Evolutionary conservation across 2,113 vertebrate species (phyloP), one percentile per base, ranked within the genome.

Genomic region (Dicerorhinus sumatrensis): DNA sequence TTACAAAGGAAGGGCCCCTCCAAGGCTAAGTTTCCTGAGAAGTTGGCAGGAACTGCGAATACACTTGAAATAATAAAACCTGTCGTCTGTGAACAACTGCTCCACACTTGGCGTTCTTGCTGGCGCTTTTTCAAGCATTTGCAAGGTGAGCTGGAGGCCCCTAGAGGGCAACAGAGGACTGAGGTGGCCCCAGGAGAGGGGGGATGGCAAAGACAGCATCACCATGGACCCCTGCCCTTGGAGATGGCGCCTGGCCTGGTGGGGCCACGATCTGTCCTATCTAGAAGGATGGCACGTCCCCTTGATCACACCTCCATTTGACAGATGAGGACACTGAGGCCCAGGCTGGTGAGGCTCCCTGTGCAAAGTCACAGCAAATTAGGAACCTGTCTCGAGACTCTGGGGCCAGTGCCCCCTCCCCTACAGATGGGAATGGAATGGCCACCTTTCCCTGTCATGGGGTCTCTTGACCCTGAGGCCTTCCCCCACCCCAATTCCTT

Each of bases 111-210:
- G 54, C 56, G 46, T 51, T 60, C 39, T 25, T 13, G 0, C 1
- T 0, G 39, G 25, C 2, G 39, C 80, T 20, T n/a, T 29, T 25
- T 67, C 63, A n/a, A 69, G 51, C 90, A 11, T 95, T 33, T 95
- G 94, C 54, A 95, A 92, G 94, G 81, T 90, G 79, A 96, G 87
- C 70, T 2, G 5, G n/a, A 46, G 31, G 70, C 97, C 96, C 94
- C 93, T 89, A 93, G 91, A 97, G 93, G 96, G 96, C 95, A 95
- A 93, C 91, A 91, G 96, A 96, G 93, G 85, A n/a, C 94, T 27
- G 29, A 96, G 82, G 94, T 4, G 77, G 69, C 85, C 82, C 63
- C 42, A 21, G 76, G 73, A 69, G 62, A 51, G 42, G 65, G 31
- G 36, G 9, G 21, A 6, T 27, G 20, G 67, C 6, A 1, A 16